phyloP scores from a whole-genome alignment of 2,888 invertebrate species.

The Rosalia funebris region DNA sequence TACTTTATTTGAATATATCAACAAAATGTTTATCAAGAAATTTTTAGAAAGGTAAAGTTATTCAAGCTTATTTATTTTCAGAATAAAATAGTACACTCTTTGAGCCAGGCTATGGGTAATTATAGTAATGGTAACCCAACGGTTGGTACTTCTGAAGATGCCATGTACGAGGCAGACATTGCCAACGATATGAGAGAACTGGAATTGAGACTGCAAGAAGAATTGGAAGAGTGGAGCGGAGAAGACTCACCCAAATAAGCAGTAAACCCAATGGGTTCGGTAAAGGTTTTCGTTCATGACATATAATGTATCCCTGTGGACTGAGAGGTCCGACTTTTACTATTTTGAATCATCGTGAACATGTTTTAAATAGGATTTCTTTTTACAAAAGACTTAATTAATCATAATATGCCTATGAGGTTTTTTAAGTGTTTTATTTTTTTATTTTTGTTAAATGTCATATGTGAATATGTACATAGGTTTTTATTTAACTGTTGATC shows the following conservation, averaged over 20 bases:
- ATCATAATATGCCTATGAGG: background rate
- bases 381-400: background rate
- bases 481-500: background rate
- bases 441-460: background rate
- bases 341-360: background rate
- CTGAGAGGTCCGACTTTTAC: background rate
- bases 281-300: slow-evolving; percentile 27
- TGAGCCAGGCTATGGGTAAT: slow-evolving; percentile 53
- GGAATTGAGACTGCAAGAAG: slow-evolving; percentile 73
- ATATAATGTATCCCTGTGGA: slow-evolving; percentile 1
- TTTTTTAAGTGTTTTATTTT: slow-evolving; percentile 1
- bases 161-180: slow-evolving; percentile 72
- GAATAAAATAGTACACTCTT: slow-evolving; percentile 61
- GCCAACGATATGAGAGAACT: slow-evolving; percentile 75
- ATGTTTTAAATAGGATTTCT: background rate
- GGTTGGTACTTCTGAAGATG: slow-evolving; percentile 63
- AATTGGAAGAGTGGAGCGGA: slow-evolving; percentile 74
- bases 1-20: background rate
- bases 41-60: no score
- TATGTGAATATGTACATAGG: background rate
- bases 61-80: slow-evolving; percentile 44
- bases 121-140: slow-evolving; percentile 51
- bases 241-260: slow-evolving; percentile 64
- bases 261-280: slow-evolving; percentile 63
- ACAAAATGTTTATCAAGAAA: no score